Evolutionary conservation across 2,888 invertebrate genomes (phyloP).

Genomic region (Drosophila demipolita): DNA sequence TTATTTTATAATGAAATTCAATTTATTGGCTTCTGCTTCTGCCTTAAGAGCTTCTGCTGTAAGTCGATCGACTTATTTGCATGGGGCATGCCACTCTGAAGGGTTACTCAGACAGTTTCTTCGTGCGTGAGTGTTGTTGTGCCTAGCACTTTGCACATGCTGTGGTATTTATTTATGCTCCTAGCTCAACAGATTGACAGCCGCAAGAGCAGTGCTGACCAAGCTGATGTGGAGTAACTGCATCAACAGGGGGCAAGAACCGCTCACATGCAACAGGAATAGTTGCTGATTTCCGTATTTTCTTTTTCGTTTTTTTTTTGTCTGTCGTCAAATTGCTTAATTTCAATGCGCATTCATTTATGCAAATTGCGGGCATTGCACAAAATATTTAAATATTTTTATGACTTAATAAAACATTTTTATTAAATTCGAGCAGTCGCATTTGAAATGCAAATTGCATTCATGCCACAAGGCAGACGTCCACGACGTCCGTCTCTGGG

Average conservation of each 20-base stretch:
- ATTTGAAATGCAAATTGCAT: conserved; percentile 76
- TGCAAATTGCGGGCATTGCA: conserved; percentile 60
- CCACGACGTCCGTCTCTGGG: conserved; percentile 8
- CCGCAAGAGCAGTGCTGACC: neutral
- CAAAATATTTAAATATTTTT: conserved; percentile 66
- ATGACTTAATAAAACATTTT: conserved; percentile 80
- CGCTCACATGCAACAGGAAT: conserved; percentile 39
- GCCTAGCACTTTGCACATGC: conserved; percentile 28
- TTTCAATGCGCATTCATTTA: conserved; percentile 76
- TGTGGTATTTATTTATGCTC: conserved; percentile 53
- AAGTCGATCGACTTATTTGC: conserved; percentile 73
- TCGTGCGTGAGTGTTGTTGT: conserved; percentile 29
- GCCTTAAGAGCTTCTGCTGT: conserved; percentile 1
- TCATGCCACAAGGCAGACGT: conserved; percentile 43
- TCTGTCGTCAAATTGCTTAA: conserved; percentile 67
- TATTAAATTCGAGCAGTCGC: conserved; percentile 77
- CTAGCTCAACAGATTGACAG: conserved; percentile 40
- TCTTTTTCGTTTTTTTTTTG: neutral
- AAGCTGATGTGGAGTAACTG: conserved; percentile 25
- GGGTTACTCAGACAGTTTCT: conserved; percentile 37
- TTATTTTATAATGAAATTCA: neutral
- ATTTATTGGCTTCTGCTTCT: neutral
- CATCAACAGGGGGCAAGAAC: conserved; percentile 54
- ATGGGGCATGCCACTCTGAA: conserved; percentile 55
- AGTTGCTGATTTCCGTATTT: conserved; percentile 65